Evolutionary conservation across 2,888 invertebrate genomes (phyloP).

Genomic region (Lapara coniferarum): DNA sequence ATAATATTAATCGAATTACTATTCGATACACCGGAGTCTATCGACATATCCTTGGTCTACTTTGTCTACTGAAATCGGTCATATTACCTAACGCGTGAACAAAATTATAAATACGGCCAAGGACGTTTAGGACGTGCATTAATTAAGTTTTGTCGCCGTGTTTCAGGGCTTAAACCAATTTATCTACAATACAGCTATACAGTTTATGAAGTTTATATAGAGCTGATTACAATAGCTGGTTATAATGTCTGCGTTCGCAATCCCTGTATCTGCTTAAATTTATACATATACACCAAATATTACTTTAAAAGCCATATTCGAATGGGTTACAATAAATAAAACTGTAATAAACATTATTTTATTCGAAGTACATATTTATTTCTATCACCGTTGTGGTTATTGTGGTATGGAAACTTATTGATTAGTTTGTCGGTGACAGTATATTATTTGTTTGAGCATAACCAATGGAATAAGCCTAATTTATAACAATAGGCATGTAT

Average conservation of each 20-base stretch:
- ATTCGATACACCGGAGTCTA: neutral
- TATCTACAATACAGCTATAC: neutral
- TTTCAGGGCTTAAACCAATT: constrained; percentile 8
- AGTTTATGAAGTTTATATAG: constrained; percentile 16
- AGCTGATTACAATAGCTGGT: neutral
- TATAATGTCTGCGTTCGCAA: neutral
- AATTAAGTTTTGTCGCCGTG: neutral
- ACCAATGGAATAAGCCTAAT: too few species aligned
- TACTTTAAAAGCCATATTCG: too few species aligned
- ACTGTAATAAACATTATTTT: too few species aligned
- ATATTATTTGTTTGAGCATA: too few species aligned
- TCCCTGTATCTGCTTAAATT: neutral
- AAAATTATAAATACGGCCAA: neutral
- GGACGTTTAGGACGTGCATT: constrained; percentile 12
- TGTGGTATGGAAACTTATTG: too few species aligned
- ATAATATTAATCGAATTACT: neutral
- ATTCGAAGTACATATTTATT: too few species aligned
- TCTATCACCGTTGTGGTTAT: too few species aligned
- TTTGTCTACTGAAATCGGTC: neutral
- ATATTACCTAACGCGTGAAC: neutral
- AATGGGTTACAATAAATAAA: too few species aligned
- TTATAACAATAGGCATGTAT: too few species aligned
- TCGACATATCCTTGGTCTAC: neutral
- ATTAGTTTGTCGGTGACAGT: too few species aligned
- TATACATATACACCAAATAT: too few species aligned